Conservation (phyloP, 1,140 invertebrate species). For the Oscheius sp. region DNA sequence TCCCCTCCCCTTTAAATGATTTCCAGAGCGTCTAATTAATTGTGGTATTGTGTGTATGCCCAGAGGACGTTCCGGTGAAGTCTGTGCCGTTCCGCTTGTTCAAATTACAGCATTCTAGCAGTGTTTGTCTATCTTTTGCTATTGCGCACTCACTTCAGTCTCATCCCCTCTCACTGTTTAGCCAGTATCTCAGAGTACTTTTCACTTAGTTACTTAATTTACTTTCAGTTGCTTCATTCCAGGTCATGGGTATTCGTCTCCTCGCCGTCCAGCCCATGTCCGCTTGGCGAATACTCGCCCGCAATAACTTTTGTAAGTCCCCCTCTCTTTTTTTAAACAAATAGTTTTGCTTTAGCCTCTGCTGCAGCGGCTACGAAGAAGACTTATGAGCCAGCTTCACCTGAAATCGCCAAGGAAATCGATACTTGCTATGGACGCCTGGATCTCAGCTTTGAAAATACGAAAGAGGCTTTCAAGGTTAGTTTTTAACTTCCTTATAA, state of each 20-base stretch:
- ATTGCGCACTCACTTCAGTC: too few species aligned
- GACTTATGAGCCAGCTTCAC: not conserved
- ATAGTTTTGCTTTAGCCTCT: not conserved
- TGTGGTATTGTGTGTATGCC: too few species aligned
- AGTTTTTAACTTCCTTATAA: slow-evolving; percentile 24
- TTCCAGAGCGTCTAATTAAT: too few species aligned
- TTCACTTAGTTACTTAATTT: too few species aligned
- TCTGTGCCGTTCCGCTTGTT: too few species aligned
- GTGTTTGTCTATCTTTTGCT: too few species aligned
- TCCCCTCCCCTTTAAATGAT: too few species aligned
- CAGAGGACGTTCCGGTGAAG: too few species aligned
- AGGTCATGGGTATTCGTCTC: slow-evolving; percentile 1
- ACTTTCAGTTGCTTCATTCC: too few species aligned
- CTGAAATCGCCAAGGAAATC: slow-evolving; percentile 41
- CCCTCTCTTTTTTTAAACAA: not conserved
- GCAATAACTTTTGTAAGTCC: not conserved
- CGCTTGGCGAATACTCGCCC: not conserved
- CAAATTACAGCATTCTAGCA: too few species aligned
- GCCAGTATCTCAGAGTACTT: too few species aligned
- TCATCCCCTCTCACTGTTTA: too few species aligned
- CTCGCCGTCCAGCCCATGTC: not conserved
- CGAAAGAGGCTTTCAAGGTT: slow-evolving; percentile 64
- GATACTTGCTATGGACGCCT: slow-evolving; percentile 70
- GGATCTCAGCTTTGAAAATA: slow-evolving; percentile 76
- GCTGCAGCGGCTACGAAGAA: not conserved